phyloP scores from a whole-genome alignment of 2,797 vertebrate genomes.

The Cynodonichthys magdalenae region DNA sequence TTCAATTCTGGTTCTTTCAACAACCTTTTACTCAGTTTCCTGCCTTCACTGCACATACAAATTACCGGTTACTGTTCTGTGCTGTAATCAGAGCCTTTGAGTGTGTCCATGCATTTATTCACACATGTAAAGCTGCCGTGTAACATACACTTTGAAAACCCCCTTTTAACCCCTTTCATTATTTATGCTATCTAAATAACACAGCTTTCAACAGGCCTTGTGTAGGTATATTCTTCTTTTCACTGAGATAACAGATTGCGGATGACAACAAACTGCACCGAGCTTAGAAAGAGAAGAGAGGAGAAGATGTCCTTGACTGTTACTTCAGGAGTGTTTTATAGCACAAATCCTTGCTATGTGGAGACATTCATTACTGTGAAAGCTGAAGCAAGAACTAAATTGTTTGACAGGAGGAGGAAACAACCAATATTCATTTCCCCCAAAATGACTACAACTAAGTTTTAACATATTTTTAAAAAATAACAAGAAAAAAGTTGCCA shows the following conservation, averaged over 20 bases:
- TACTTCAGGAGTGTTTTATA: slow-evolving; percentile 30
- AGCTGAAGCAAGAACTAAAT: slow-evolving; percentile 10
- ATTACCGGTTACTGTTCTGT: slow-evolving; percentile 57
- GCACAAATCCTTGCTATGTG: slow-evolving; percentile 9
- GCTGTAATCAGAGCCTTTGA: slow-evolving; percentile 19
- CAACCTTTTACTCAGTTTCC: slow-evolving; percentile 30
- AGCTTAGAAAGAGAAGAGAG: slow-evolving; percentile 7
- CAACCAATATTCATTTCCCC: not conserved
- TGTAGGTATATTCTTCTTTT: slow-evolving; percentile 48
- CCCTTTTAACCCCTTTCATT: slow-evolving; percentile 56
- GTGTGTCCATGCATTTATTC: slow-evolving; percentile 3
- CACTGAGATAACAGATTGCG: slow-evolving; percentile 29
- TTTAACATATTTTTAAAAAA: too few relatives aligned
- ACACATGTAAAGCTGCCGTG: slow-evolving; percentile 19
- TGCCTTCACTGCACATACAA: slow-evolving; percentile 47
- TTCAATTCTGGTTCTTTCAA: not conserved
- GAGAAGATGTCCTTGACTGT: slow-evolving; percentile 25
- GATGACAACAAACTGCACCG: slow-evolving; percentile 22
- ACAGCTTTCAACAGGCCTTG: slow-evolving; percentile 52
- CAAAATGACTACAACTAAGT: too few relatives aligned
- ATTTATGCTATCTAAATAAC: slow-evolving; percentile 71
- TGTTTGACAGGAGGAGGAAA: slow-evolving; percentile 32
- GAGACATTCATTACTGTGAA: slow-evolving; percentile 11
- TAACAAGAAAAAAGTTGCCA: too few relatives aligned
- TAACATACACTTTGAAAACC: slow-evolving; percentile 24